phyloP scores from a whole-genome alignment of 64 coral and sea anemone genomes.

The Acropora yongei region DNA sequence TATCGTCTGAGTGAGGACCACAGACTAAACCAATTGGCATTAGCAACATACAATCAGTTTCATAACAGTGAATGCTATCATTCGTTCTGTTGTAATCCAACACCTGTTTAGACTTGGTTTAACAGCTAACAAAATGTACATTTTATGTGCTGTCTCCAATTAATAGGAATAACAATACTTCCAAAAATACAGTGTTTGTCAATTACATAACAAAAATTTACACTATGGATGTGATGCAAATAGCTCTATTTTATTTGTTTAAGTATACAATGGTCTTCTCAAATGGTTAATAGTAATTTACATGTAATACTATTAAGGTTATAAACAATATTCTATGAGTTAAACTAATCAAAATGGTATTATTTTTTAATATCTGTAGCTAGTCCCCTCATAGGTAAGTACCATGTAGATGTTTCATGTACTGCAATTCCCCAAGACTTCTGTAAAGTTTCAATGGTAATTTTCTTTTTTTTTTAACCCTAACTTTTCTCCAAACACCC shows the following conservation, averaged over 20 bases:
- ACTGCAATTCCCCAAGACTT: constrained; percentile 56
- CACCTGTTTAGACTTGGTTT: constrained; percentile 49
- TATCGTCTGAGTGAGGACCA: constrained; percentile 60
- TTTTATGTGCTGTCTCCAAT: constrained; percentile 14
- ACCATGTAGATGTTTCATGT: constrained; percentile 55
- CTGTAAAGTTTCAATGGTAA: constrained; percentile 24
- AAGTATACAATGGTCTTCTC: neutral
- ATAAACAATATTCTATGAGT: constrained; percentile 53
- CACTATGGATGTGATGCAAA: constrained; percentile 19
- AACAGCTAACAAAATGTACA: constrained; percentile 28
- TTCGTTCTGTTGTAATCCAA: constrained; percentile 54
- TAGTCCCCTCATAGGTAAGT: constrained; percentile 74
- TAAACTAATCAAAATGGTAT: constrained; percentile 42
- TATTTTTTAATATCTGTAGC: constrained; percentile 16
- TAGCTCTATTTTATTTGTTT: constrained; percentile 30
- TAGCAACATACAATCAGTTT: constrained; percentile 66
- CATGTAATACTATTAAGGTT: constrained; percentile 30
- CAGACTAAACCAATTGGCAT: constrained; percentile 63
- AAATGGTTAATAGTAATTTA: constrained; percentile 20
- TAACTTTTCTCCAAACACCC: constrained; percentile 65
- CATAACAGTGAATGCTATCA: constrained; percentile 21
- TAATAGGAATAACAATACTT: constrained; percentile 19
- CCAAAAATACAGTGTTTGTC: constrained; percentile 18
- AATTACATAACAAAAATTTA: constrained; percentile 17
- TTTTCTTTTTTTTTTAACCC: constrained; percentile 8